Evolutionary conservation across 2,113 vertebrate genomes (phyloP).

Genomic region (Labeo rohita): DNA sequence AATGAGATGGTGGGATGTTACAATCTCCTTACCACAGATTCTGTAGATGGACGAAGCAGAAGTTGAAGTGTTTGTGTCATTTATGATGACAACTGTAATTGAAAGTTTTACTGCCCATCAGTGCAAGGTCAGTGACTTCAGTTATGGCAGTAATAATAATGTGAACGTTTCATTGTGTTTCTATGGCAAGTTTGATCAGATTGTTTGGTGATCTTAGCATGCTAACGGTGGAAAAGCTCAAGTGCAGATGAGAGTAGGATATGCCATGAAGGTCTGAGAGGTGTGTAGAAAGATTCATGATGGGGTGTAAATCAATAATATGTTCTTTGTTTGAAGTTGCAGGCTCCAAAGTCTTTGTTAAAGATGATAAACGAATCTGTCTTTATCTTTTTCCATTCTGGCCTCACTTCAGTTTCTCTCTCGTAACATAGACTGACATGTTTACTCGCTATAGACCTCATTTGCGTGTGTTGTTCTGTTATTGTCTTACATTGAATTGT

Average conservation of each 20-base stretch:
- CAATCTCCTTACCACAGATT: neutral
- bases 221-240: neutral
- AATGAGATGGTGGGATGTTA: neutral
- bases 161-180: constrained; percentile 8
- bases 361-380: constrained; percentile 15
- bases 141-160: constrained; percentile 25
- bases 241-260: neutral
- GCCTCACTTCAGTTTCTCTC: constrained; percentile 10
- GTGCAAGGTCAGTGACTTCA: constrained; percentile 23
- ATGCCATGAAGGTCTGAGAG: constrained; percentile 7
- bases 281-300: constrained; percentile 22
- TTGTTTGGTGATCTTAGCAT: neutral
- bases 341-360: constrained; percentile 5
- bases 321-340: constrained; percentile 23
- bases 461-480: neutral
- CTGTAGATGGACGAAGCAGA: neutral
- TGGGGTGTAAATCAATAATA: constrained; percentile 22
- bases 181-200: neutral
- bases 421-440: neutral
- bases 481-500: neutral
- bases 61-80: constrained; percentile 16
- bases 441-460: neutral
- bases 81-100: constrained; percentile 1
- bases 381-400: constrained; percentile 11
- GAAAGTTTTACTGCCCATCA: constrained; percentile 5